These are phyloP conservation scores for Notarius quadriscutis DNA, from an alignment of 2,113 vertebrate species.

Conservation along the genomic window DNA sequence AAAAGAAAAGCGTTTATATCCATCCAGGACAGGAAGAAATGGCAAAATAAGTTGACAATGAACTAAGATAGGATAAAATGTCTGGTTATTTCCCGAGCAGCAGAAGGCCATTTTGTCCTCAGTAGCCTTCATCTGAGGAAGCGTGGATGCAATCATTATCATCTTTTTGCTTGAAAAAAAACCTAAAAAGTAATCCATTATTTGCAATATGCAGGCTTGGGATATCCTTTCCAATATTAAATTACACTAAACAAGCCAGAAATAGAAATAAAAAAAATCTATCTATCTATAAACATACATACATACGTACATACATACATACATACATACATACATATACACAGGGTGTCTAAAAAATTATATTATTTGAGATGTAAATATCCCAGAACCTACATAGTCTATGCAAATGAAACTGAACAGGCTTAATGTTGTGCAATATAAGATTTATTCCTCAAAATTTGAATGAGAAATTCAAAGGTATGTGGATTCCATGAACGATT, in stretches of 20 bases:
- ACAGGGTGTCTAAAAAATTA: no score
- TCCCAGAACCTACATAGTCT: no score
- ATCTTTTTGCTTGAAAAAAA: conserved; percentile 20
- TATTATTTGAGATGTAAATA: no score
- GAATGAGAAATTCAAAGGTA: no score
- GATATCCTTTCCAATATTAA: conserved; percentile 18
- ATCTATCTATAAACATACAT: no score
- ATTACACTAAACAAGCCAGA: conserved; percentile 36
- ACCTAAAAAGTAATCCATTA: conserved; percentile 15
- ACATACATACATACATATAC: no score
- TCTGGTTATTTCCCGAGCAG: conserved; percentile 20
- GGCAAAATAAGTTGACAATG: neutral
- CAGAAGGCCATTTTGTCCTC: conserved; percentile 37
- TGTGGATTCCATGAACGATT: no score
- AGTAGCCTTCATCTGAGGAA: conserved; percentile 25
- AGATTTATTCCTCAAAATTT: no score
- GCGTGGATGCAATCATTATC: conserved; percentile 14
- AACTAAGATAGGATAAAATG: conserved; percentile 6
- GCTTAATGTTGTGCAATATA: no score
- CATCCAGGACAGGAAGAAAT: conserved; percentile 1
- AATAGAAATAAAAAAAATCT: conserved; percentile 25
- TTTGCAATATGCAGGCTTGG: conserved; percentile 18
- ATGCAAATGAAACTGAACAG: no score
- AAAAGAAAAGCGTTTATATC: neutral
- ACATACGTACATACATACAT: no score